Percentiles rank a stretch among this genome's conserved stretches.
These are phyloP conservation scores for Nothobranchius furzeri DNA, from an alignment of 2,113 vertebrate genomes.

Conservation along the genomic window DNA sequence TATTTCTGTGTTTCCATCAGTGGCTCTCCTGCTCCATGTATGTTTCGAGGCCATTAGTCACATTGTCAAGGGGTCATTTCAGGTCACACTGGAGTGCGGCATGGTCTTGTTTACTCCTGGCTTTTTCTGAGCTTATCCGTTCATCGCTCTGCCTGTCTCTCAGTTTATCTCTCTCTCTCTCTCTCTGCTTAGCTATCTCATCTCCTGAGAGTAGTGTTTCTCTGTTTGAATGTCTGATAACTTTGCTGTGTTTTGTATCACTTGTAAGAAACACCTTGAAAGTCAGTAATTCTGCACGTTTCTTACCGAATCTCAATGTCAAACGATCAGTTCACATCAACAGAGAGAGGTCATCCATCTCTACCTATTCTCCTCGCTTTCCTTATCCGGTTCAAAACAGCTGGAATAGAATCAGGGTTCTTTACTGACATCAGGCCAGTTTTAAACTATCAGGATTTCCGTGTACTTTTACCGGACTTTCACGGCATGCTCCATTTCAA, in stretches of 20 bases:
- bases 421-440: background rate
- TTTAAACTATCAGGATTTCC: no score
- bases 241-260: background rate
- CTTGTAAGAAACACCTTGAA: background rate
- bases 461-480: no score
- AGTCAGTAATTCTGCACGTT: conserved; percentile 5
- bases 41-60: conserved; percentile 63
- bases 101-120: conserved; percentile 49
- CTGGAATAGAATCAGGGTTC: conserved; percentile 18
- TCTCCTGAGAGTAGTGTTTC: conserved; percentile 12
- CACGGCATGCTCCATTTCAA: no score
- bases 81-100: conserved; percentile 44
- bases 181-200: conserved; percentile 22
- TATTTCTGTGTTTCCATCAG: conserved; percentile 36
- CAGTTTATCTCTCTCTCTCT: background rate
- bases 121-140: conserved; percentile 45
- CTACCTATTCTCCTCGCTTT: background rate
- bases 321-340: conserved; percentile 12
- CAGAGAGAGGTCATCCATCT: conserved; percentile 8
- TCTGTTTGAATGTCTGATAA: conserved; percentile 34
- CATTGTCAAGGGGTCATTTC: conserved; percentile 54
- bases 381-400: conserved; percentile 4
- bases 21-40: conserved; percentile 36
- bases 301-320: background rate
- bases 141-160: conserved; percentile 46